Base-by-base conservation (phyloP, 2,888 invertebrate genomes). In the Pandemis heparana region DNA sequence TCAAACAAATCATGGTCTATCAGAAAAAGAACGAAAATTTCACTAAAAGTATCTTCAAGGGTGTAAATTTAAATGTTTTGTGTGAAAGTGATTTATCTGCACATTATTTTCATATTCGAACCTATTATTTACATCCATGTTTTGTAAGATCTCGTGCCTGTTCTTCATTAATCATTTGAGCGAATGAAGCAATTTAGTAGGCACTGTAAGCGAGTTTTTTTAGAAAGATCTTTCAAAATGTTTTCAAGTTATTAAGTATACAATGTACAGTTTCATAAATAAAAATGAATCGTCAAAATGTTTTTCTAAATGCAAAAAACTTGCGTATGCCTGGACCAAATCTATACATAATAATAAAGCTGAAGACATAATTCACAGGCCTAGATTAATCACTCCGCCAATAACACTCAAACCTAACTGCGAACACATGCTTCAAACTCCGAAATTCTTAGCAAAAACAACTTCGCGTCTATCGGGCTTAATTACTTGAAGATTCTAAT, bases 401-500 rank as follows among this genome's bases (percentile, higher is more conserved):
- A 56, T 61, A 61, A 67, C 4, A 43, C 43, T 12, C 12, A 5
- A 43, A 16, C 18, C 12, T 46, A 46, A 46, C 46, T 46, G 46
- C 23, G 39, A 73, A 74, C 73, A 74, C 73, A 74, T 51, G 69
- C 65, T 39, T 60, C 71, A 65, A 56, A 56, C 56, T 65, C 65
- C 53, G 61, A 70, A 74, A 70, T 70, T 74, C 74, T 53, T 70
- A 70, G 53, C 69, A 70, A 51, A 69, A 74, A 68, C 68, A 72
- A 74, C 65, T 74, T 74, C 43, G 48, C 56, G 73, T 39, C 74
- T 70, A 79, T 79, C 61, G 66, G 46, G 41, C 66, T 75, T 76
- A 74, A 76, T 76, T 75, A 77, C 75, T 73, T 77, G 69, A 73
- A 77, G 79, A 80, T 77, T 71, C 79, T 80, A 81, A 84, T 85